phyloP scores from a whole-genome alignment of 2,888 invertebrate species.

The Acanthosepion lycidas region DNA sequence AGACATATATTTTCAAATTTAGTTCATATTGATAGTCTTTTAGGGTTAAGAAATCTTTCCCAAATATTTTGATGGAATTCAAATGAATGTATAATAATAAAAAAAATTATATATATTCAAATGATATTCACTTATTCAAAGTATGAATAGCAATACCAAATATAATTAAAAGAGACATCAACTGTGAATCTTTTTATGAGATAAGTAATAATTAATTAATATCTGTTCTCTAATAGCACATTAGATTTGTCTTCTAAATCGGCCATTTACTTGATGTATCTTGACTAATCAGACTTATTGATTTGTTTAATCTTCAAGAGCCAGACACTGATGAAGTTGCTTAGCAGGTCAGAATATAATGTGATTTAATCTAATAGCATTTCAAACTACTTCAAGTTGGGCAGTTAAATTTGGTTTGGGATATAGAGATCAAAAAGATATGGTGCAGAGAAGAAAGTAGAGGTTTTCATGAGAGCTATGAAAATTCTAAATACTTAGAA shows the following conservation, averaged over 20 bases:
- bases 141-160: background rate
- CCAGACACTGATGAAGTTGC: constrained; percentile 33
- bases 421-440: background rate
- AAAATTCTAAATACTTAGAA: background rate
- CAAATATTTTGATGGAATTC: background rate
- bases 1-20: background rate
- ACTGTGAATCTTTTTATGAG: background rate
- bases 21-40: background rate
- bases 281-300: constrained; percentile 12
- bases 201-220: constrained; percentile 33
- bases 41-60: too few relatives aligned
- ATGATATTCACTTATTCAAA: background rate
- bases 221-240: constrained; percentile 33
- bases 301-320: constrained; percentile 23
- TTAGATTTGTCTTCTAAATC: constrained; percentile 33
- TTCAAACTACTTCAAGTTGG: constrained; percentile 33
- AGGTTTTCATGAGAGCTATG: background rate
- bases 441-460: background rate
- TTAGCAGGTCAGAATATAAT: constrained; percentile 17
- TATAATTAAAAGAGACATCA: background rate
- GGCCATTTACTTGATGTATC: constrained; percentile 20
- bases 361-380: constrained; percentile 33
- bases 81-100: background rate
- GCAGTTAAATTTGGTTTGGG: constrained; percentile 4
- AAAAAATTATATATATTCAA: background rate